phyloP scores from a whole-genome alignment of 35 echinoderm and acorn worm genomes.

The Apostichopus californicus region DNA sequence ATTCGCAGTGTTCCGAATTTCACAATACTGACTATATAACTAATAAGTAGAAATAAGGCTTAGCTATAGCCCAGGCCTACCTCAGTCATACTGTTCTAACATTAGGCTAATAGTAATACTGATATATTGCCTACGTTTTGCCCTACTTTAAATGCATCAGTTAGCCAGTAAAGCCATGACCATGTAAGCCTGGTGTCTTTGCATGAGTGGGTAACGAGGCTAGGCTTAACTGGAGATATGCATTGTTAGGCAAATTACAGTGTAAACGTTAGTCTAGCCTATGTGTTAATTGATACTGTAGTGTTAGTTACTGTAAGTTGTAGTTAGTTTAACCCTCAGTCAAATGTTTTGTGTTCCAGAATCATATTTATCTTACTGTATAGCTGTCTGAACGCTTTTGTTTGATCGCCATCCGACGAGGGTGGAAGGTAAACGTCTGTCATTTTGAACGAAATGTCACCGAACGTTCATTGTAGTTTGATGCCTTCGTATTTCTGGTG shows the following conservation, averaged over 20 bases:
- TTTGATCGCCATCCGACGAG: constrained; percentile 13
- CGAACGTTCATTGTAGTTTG: neutral
- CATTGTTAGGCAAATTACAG: too few relatives aligned
- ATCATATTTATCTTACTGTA: neutral
- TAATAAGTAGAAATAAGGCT: too few relatives aligned
- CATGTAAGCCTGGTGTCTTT: neutral
- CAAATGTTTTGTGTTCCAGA: too few relatives aligned
- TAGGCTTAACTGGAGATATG: neutral
- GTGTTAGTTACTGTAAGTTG: too few relatives aligned
- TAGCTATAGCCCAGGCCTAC: too few relatives aligned
- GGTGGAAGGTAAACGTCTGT: constrained; percentile 46
- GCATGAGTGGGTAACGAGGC: neutral
- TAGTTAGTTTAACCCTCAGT: too few relatives aligned
- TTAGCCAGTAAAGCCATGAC: neutral
- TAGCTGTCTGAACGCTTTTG: neutral
- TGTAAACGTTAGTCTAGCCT: too few relatives aligned
- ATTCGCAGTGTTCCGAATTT: too few relatives aligned
- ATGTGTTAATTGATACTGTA: too few relatives aligned
- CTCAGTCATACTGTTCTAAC: too few relatives aligned
- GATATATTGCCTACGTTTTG: neutral
- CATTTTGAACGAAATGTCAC: constrained; percentile 1
- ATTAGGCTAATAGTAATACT: too few relatives aligned
- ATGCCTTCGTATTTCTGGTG: neutral
- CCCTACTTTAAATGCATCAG: neutral
- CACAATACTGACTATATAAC: too few relatives aligned